Evolutionary conservation across 2,113 vertebrate genomes (phyloP).

Genomic region (Pycnonotus jocosus): DNA sequence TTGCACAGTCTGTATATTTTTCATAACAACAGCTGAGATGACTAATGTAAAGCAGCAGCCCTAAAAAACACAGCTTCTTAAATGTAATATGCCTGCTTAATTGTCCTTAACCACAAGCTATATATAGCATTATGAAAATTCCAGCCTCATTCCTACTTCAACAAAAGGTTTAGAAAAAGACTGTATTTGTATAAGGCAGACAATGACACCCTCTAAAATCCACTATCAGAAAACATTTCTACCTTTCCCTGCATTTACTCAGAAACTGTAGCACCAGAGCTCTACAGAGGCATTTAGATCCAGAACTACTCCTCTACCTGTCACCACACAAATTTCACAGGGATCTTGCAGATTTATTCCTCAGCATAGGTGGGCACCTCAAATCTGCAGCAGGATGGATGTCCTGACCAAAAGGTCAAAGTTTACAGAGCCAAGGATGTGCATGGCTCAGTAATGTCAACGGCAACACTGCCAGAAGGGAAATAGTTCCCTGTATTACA

Average conservation of each 20-base stretch:
- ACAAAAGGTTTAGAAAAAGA: background rate
- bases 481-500: background rate
- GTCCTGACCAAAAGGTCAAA: background rate
- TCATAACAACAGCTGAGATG: background rate
- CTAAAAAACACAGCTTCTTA: background rate
- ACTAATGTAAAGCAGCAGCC: background rate
- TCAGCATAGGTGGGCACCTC: background rate
- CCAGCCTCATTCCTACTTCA: background rate
- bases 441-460: background rate
- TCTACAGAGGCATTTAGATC: background rate
- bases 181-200: background rate
- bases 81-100: background rate
- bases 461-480: background rate
- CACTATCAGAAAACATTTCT: background rate
- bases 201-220: background rate
- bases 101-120: background rate
- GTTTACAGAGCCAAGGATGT: background rate
- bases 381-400: background rate
- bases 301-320: background rate
- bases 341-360: background rate
- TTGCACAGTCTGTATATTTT: background rate
- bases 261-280: background rate
- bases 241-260: background rate
- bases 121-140: background rate
- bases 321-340: background rate